These are phyloP conservation scores for Bimastos eiseni DNA, from an alignment of 2,888 invertebrate genomes.

Conservation along the genomic window DNA sequence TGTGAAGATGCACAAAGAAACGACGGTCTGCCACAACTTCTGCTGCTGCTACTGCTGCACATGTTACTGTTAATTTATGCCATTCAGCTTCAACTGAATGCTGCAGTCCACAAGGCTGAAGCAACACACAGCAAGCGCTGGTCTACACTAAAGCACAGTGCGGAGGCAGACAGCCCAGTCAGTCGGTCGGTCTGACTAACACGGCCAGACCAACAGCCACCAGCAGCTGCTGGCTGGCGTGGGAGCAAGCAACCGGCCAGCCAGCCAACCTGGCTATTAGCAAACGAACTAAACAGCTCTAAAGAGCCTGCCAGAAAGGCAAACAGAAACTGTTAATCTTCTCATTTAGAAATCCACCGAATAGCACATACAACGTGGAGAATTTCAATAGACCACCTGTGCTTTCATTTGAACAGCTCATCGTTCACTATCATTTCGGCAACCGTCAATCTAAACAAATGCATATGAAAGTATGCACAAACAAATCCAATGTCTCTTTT, in stretches of 20 bases:
- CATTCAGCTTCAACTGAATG: neutral
- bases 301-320: neutral
- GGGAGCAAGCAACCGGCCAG: neutral
- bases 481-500: neutral
- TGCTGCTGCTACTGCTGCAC: neutral
- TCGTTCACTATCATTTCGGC: neutral
- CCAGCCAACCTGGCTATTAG: neutral
- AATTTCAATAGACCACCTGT: neutral
- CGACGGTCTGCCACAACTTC: neutral
- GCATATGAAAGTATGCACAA: neutral
- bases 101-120: neutral
- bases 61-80: neutral
- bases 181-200: neutral
- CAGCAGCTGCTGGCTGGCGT: neutral
- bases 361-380: neutral
- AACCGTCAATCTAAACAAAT: neutral
- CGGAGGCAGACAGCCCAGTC: neutral
- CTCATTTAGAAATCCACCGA: neutral
- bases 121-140: neutral
- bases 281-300: neutral
- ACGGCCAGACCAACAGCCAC: neutral
- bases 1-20: neutral
- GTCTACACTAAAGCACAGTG: neutral
- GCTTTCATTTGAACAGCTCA: neutral
- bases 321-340: neutral